phyloP scores from a whole-genome alignment of 2,113 vertebrate species.

The Zosterops hypoxanthus region DNA sequence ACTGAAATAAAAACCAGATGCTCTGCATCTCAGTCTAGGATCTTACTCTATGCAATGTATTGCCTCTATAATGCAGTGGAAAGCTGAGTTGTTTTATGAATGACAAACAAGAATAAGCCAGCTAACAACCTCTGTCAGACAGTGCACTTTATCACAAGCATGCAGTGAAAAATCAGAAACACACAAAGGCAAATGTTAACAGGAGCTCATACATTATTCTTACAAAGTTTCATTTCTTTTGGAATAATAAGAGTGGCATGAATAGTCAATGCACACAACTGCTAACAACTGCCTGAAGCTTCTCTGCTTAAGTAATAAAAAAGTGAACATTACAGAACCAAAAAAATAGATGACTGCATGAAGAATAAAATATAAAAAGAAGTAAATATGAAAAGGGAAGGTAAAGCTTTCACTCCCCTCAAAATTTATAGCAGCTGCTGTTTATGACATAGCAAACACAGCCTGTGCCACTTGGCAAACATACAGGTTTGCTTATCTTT shows the following conservation, averaged over 20 bases:
- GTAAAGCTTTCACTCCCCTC: not conserved
- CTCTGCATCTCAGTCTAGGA: not conserved
- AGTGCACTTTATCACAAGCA: not conserved
- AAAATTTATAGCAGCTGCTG: not conserved
- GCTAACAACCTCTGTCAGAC: not conserved
- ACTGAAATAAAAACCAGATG: constrained; percentile 19
- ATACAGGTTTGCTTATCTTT: not conserved
- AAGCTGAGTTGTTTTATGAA: not conserved
- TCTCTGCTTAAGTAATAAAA: not conserved
- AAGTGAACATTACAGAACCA: not conserved
- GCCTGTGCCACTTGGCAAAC: not conserved
- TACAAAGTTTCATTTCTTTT: not conserved
- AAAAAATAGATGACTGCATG: not conserved
- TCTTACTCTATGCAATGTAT: not conserved
- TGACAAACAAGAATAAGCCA: not conserved
- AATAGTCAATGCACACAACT: not conserved
- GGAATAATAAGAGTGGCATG: not conserved
- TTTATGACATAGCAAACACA: not conserved
- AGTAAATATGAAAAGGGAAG: not conserved
- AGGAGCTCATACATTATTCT: not conserved
- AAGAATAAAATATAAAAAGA: not conserved
- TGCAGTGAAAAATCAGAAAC: not conserved
- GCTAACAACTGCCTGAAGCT: not conserved
- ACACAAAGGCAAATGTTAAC: not conserved
- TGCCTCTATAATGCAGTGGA: not conserved